phyloP scores from a whole-genome alignment of 2,888 invertebrate genomes.

The Melanchra persicariae region DNA sequence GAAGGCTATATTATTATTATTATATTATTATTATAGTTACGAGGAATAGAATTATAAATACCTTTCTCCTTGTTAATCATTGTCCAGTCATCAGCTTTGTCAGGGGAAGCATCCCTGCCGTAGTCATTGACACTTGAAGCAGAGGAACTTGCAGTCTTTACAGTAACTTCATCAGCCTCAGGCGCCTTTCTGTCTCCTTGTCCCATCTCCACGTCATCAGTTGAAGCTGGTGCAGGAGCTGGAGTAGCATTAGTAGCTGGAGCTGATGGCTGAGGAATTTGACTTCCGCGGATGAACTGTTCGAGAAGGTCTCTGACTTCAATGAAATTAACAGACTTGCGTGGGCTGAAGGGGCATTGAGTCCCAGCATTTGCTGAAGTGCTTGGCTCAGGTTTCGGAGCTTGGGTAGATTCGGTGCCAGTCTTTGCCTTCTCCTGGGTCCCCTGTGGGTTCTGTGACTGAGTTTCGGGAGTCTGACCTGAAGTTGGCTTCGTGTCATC shows the following conservation, averaged over 20 bases:
- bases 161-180: slow-evolving; percentile 48
- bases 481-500: slow-evolving; percentile 60
- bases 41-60: slow-evolving; percentile 56
- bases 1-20: too few species aligned
- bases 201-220: slow-evolving; percentile 72
- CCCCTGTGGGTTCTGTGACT: slow-evolving; percentile 46
- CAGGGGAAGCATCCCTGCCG: slow-evolving; percentile 75
- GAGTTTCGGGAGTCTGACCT: slow-evolving; percentile 37
- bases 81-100: slow-evolving; percentile 84
- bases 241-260: slow-evolving; percentile 28
- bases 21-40: neutral
- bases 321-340: slow-evolving; percentile 6
- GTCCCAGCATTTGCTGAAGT: slow-evolving; percentile 48
- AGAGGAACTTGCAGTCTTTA: slow-evolving; percentile 62
- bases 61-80: slow-evolving; percentile 85
- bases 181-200: slow-evolving; percentile 69
- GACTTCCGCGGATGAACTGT: slow-evolving; percentile 13
- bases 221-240: slow-evolving; percentile 36
- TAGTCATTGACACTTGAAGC: slow-evolving; percentile 50
- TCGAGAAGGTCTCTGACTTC: slow-evolving; percentile 33
- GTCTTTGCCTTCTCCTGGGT: slow-evolving; percentile 50
- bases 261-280: slow-evolving; percentile 25
- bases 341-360: slow-evolving; percentile 43
- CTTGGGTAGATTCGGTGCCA: slow-evolving; percentile 55
- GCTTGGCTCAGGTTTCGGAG: slow-evolving; percentile 47